Percentiles rank a stretch among this genome's conserved stretches.
These are phyloP conservation scores for Anthophora plumipes DNA, from an alignment of 2,888 invertebrate genomes.

Conservation along the genomic window DNA sequence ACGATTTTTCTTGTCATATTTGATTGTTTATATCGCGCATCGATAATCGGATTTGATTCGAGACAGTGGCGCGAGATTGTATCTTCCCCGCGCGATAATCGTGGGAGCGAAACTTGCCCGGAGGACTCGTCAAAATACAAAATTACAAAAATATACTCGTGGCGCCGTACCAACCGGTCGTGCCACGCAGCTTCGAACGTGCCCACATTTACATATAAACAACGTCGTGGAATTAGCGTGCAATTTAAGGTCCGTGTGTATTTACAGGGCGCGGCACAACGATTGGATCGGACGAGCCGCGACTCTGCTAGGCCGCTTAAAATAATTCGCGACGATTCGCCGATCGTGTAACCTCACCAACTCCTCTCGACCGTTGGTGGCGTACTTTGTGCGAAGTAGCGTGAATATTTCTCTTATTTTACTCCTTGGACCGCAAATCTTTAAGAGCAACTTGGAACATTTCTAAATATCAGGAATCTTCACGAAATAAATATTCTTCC, in stretches of 20 bases:
- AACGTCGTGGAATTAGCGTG: slow-evolving; percentile 66
- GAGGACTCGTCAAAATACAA: slow-evolving; percentile 78
- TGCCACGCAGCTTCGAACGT: slow-evolving; percentile 65
- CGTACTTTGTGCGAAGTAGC: slow-evolving; percentile 1
- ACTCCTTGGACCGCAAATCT: too few relatives aligned
- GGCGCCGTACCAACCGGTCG: slow-evolving; percentile 69
- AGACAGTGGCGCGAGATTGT: not conserved
- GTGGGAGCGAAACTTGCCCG: slow-evolving; percentile 48
- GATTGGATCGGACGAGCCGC: slow-evolving; percentile 70
- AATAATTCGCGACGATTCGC: slow-evolving; percentile 68
- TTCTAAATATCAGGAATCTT: too few relatives aligned
- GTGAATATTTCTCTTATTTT: not conserved
- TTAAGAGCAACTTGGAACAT: too few relatives aligned
- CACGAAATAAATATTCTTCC: too few relatives aligned
- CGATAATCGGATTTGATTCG: not conserved
- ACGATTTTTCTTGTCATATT: slow-evolving; percentile 31
- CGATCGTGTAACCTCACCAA: slow-evolving; percentile 56
- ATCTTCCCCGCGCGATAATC: slow-evolving; percentile 50
- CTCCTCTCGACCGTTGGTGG: slow-evolving; percentile 13
- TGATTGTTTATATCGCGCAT: not conserved
- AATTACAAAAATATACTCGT: slow-evolving; percentile 82
- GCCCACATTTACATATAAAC: slow-evolving; percentile 75
- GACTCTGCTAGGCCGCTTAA: slow-evolving; percentile 79
- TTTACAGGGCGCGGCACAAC: slow-evolving; percentile 73
- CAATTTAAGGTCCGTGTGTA: slow-evolving; percentile 73